Percentiles rank a stretch among this genome's conserved stretches.
Conservation (phyloP, 2,113 vertebrate genomes). For the Carettochelys insculpta region DNA sequence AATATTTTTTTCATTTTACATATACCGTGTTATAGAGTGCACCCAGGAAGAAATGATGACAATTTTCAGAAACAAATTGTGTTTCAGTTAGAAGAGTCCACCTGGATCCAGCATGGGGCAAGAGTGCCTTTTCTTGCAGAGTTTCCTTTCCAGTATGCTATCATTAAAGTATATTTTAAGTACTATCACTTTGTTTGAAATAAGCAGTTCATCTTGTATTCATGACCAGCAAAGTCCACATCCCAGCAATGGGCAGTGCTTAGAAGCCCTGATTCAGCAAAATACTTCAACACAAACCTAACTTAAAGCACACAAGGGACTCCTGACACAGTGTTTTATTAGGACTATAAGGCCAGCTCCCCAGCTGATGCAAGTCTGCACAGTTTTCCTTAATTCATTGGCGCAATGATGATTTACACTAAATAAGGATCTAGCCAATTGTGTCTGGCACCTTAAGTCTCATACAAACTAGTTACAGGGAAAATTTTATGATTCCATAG, state of each 20-base stretch:
- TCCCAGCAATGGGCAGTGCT: not conserved
- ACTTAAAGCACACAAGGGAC: slow-evolving; percentile 26
- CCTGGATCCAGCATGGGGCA: not conserved
- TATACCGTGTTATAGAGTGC: not conserved
- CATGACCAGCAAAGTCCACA: not conserved
- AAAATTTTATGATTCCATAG: not conserved
- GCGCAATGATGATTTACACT: not conserved
- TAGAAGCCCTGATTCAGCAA: not conserved
- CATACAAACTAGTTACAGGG: not conserved
- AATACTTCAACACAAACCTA: not conserved
- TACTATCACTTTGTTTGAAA: not conserved
- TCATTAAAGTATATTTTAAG: slow-evolving; percentile 1
- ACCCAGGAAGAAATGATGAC: not conserved
- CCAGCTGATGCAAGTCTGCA: not conserved
- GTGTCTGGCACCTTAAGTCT: not conserved
- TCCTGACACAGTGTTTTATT: not conserved
- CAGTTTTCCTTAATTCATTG: not conserved
- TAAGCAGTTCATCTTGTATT: not conserved
- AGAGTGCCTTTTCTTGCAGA: not conserved
- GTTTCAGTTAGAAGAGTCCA: not conserved
- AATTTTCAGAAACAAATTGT: not conserved
- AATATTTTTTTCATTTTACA: not conserved
- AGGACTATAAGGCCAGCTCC: not conserved
- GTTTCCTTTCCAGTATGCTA: too few species aligned
- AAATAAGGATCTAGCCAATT: not conserved